Conservation (phyloP, 2,888 invertebrate genomes). For the Caenorhabditis sp. region DNA sequence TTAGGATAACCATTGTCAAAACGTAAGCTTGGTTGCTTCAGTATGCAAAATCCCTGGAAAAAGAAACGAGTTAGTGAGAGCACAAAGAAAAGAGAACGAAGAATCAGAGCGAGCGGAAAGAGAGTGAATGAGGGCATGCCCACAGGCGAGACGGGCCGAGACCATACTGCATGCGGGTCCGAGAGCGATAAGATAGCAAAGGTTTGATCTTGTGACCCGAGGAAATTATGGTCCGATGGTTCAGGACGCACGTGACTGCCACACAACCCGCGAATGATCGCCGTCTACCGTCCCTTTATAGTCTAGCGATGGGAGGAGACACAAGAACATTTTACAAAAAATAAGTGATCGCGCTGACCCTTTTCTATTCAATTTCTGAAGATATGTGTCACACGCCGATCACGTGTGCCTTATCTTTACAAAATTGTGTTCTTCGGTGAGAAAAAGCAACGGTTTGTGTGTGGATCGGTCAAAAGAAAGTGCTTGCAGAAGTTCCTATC, state of each 20-base stretch:
- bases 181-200: background rate
- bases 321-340: constrained; percentile 20
- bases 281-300: constrained; percentile 12
- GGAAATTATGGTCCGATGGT: too few relatives aligned
- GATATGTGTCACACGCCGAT: constrained; percentile 40
- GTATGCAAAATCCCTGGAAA: constrained; percentile 40
- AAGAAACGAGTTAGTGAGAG: background rate
- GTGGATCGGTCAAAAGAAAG: too few relatives aligned
- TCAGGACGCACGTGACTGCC: constrained; percentile 3
- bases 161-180: background rate
- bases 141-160: background rate
- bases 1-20: constrained; percentile 74
- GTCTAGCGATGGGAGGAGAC: constrained; percentile 10
- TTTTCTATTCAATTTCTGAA: constrained; percentile 8
- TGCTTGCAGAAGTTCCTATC: too few relatives aligned
- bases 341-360: constrained; percentile 41
- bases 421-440: constrained; percentile 18
- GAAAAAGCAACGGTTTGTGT: background rate
- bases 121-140: background rate
- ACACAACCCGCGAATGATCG: background rate
- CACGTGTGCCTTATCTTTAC: constrained; percentile 23
- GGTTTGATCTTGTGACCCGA: constrained; percentile 21
- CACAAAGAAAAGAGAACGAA: background rate
- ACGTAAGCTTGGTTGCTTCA: constrained; percentile 3
- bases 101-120: background rate